Percentiles rank a stretch among this genome's conserved stretches.
phyloP scores from a whole-genome alignment of 2,888 invertebrate species.

The Camptogramma bilineatum region DNA sequence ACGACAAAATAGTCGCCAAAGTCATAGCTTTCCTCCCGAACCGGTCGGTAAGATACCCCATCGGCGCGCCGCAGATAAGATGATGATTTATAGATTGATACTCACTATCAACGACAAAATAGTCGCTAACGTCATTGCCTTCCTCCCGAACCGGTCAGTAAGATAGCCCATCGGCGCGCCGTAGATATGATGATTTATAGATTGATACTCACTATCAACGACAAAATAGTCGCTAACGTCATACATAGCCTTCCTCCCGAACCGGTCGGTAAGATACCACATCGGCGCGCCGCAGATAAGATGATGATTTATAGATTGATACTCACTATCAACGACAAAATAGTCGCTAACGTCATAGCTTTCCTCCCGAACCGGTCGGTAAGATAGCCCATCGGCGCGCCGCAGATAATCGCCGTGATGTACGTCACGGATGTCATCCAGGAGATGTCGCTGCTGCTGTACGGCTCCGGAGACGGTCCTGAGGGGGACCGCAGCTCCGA shows the following conservation, averaged over 20 bases:
- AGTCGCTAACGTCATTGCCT: constrained; percentile 73
- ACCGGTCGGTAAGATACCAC: constrained; percentile 76
- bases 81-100: constrained; percentile 35
- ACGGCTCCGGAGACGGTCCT: constrained; percentile 66
- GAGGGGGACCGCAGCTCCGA: constrained; percentile 68
- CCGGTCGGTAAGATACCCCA: constrained; percentile 76
- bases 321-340: constrained; percentile 76
- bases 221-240: constrained; percentile 72
- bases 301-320: background rate
- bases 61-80: constrained; percentile 74
- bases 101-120: constrained; percentile 75
- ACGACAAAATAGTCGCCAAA: constrained; percentile 68
- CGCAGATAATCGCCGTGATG: constrained; percentile 77
- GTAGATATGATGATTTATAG: constrained; percentile 48
- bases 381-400: constrained; percentile 77
- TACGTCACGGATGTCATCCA: constrained; percentile 80
- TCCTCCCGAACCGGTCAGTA: constrained; percentile 75
- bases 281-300: constrained; percentile 75
- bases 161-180: constrained; percentile 79
- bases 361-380: constrained; percentile 77
- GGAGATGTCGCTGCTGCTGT: constrained; percentile 69
- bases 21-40: constrained; percentile 78
- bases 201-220: constrained; percentile 70
- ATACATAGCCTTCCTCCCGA: constrained; percentile 75
- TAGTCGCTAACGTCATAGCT: constrained; percentile 73